Evolutionary conservation across 2,888 invertebrate species (phyloP), one percentile per base, ranked within the genome.

Genomic region (Leucophenga montana): DNA sequence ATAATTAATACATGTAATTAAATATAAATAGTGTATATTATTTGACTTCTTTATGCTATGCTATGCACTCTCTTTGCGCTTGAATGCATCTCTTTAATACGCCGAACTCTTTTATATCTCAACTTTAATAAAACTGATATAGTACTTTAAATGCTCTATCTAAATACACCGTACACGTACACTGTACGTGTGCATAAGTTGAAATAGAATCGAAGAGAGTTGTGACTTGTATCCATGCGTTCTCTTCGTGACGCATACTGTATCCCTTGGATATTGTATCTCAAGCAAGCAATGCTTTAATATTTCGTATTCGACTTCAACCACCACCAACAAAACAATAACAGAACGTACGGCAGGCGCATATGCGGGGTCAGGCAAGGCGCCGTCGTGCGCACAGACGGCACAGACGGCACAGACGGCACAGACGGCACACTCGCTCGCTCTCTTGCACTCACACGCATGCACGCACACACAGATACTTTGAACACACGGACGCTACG

Each of bases 141-240:
- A n/a, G n/a, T n/a, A n/a, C 39, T 39, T 39, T 39, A 39, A 11
- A 8, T 27, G 27, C 27, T 27, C 8, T 39, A 39, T 5, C 39
- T 11, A 39, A 75, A 83, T 77, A 81, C 74, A 39, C 57, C 77
- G 8, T 11, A 39, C 59, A 77, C 66, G 67, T 65, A 66, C 68
- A 71, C 71, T 82, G 82, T 81, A 77, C 84, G 81, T 81, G 82
- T 80, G 84, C 84, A 81, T 81, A 83, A 78, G 68, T 77, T 67
- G 75, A 50, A 75, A 75, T 72, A 77, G 75, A 77, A 74, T 56
- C 65, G 18, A 74, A 78, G 69, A 69, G 68, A 66, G 54, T 50
- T 56, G 31, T 66, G 74, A 61, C 66, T 69, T 33, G 20, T 18
- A 48, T n/a, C 8, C 1, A 33, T 14, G 66, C 31, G 33, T 33